These are phyloP conservation scores for Exocentrus adspersus DNA, from an alignment of 2,888 invertebrate genomes.

Conservation along the genomic window DNA sequence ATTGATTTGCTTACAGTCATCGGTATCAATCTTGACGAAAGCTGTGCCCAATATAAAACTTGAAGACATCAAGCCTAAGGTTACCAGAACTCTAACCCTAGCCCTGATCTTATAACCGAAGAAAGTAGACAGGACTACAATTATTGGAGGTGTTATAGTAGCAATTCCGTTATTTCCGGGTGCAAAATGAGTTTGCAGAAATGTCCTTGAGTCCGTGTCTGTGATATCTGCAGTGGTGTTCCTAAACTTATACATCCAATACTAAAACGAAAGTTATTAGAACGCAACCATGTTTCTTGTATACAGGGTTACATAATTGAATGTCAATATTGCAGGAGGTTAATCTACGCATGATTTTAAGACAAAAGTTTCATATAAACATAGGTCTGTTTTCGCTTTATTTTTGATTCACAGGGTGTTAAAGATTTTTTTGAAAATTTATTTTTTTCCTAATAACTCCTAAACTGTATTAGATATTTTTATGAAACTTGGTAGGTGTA, in stretches of 20 bases:
- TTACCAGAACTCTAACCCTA: conserved; percentile 29
- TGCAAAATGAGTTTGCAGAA: conserved; percentile 40
- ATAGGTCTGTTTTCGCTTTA: too few relatives aligned
- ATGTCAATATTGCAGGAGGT: too few relatives aligned
- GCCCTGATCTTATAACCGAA: conserved; percentile 34
- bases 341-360: too few relatives aligned
- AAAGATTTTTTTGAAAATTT: too few relatives aligned
- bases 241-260: conserved; percentile 37
- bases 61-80: conserved; percentile 29
- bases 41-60: conserved; percentile 35
- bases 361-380: too few relatives aligned
- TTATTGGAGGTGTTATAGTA: conserved; percentile 32
- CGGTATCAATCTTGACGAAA: conserved; percentile 39
- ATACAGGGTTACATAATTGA: too few relatives aligned
- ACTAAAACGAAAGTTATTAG: conserved; percentile 31
- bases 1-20: conserved; percentile 36
- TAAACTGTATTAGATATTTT: too few relatives aligned
- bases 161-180: conserved; percentile 33
- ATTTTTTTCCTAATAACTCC: too few relatives aligned
- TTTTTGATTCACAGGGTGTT: too few relatives aligned
- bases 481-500: too few relatives aligned
- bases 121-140: conserved; percentile 33
- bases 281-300: too few relatives aligned
- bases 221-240: conserved; percentile 20
- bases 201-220: conserved; percentile 37